Percentiles rank a stretch among this genome's conserved stretches.
phyloP scores from a whole-genome alignment of 2,113 vertebrate genomes.

The Panthera uncia region DNA sequence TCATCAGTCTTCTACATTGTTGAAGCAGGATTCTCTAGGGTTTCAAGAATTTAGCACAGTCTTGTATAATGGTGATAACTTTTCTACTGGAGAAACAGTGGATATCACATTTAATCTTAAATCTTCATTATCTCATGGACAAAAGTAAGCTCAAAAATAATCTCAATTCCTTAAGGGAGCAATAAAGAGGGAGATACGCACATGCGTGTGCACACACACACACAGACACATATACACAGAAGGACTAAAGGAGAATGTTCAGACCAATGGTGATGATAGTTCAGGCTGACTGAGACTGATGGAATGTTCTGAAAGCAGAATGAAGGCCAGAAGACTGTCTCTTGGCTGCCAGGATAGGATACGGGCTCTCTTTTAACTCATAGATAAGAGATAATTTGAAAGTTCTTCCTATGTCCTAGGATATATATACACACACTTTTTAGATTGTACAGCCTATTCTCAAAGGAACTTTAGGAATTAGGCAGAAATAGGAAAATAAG shows the following conservation, averaged over 20 bases:
- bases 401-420: not conserved
- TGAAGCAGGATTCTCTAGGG: not conserved
- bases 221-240: not conserved
- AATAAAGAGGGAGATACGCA: not conserved
- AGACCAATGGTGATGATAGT: not conserved
- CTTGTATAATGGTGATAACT: not conserved
- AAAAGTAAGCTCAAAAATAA: not conserved
- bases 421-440: not conserved
- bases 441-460: not conserved
- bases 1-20: not conserved
- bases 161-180: not conserved
- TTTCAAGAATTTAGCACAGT: not conserved
- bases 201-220: too few species aligned
- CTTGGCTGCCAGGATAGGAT: not conserved
- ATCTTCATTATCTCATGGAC: not conserved
- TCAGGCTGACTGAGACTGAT: not conserved
- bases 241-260: not conserved
- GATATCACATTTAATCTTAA: not conserved
- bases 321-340: not conserved
- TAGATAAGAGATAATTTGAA: not conserved
- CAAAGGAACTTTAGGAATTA: not conserved
- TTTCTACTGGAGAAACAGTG: not conserved
- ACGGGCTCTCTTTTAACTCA: not conserved
- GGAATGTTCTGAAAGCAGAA: not conserved
- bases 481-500: not conserved